These are phyloP conservation scores for Netelia fuscicornis DNA, from an alignment of 2,888 invertebrate species.

Conservation along the genomic window DNA sequence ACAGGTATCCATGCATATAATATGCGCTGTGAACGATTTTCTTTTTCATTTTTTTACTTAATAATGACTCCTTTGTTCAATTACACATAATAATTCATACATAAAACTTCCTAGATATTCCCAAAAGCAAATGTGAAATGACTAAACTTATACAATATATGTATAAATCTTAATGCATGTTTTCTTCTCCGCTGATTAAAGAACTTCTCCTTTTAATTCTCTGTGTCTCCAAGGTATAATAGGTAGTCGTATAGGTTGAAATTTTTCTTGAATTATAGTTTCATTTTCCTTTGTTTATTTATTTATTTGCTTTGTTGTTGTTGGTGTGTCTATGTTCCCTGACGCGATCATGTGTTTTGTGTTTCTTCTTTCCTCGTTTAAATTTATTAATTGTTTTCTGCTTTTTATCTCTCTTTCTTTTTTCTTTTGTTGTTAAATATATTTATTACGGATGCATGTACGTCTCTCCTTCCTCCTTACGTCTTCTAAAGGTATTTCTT, in stretches of 20 bases:
- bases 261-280: slow-evolving; percentile 55
- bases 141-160: slow-evolving; percentile 78
- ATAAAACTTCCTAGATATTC: slow-evolving; percentile 80
- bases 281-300: slow-evolving; percentile 8
- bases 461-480: slow-evolving; percentile 44
- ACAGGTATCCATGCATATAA: slow-evolving; percentile 42
- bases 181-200: slow-evolving; percentile 51
- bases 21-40: slow-evolving; percentile 46
- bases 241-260: slow-evolving; percentile 61
- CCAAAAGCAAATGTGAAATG: slow-evolving; percentile 80
- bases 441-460: slow-evolving; percentile 51
- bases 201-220: slow-evolving; percentile 40
- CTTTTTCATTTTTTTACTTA: slow-evolving; percentile 72
- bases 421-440: not conserved
- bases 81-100: slow-evolving; percentile 82
- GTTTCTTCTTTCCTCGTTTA: slow-evolving; percentile 4
- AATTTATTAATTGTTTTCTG: not conserved
- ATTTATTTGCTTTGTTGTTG: not conserved
- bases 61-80: slow-evolving; percentile 80
- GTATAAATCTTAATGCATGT: slow-evolving; percentile 77
- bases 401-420: slow-evolving; percentile 3
- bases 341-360: slow-evolving; percentile 38
- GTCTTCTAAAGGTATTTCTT: slow-evolving; percentile 70
- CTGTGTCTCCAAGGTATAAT: slow-evolving; percentile 61
- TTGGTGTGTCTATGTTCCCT: slow-evolving; percentile 56